phyloP scores from a whole-genome alignment of 2,113 vertebrate genomes.

The Ptychochromis oligacanthus region DNA sequence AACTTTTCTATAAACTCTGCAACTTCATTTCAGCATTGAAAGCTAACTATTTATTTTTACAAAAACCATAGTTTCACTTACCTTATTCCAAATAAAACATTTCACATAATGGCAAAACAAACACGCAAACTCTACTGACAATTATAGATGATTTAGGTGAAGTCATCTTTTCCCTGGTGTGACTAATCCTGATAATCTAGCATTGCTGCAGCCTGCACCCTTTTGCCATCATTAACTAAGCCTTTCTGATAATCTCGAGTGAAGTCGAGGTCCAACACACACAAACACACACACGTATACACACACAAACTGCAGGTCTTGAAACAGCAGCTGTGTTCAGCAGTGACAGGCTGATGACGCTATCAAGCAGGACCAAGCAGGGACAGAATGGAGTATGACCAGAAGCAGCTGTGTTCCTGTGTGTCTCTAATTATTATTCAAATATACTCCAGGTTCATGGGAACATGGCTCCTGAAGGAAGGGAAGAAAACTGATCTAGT shows the following conservation, averaged over 20 bases:
- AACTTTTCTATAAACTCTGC: not conserved
- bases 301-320: not conserved
- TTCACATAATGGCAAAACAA: not conserved
- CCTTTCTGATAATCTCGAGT: constrained; percentile 6
- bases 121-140: not conserved
- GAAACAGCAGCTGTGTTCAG: constrained; percentile 17
- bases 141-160: not conserved
- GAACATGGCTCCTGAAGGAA: constrained; percentile 28
- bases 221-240: constrained; percentile 27
- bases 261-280: not conserved
- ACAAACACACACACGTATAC: not conserved
- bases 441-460: constrained; percentile 13
- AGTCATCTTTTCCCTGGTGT: constrained; percentile 5
- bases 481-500: not conserved
- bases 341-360: constrained; percentile 8
- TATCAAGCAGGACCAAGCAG: not conserved
- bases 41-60: not conserved
- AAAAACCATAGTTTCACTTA: not conserved
- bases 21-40: not conserved
- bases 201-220: constrained; percentile 6
- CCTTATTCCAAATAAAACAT: not conserved
- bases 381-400: not conserved
- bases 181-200: constrained; percentile 30
- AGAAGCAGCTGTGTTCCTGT: not conserved
- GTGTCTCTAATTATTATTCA: constrained; percentile 23